Evolutionary conservation across 2,113 vertebrate species (phyloP), one percentile per base, ranked within the genome.

Genomic region (Riparia riparia): DNA sequence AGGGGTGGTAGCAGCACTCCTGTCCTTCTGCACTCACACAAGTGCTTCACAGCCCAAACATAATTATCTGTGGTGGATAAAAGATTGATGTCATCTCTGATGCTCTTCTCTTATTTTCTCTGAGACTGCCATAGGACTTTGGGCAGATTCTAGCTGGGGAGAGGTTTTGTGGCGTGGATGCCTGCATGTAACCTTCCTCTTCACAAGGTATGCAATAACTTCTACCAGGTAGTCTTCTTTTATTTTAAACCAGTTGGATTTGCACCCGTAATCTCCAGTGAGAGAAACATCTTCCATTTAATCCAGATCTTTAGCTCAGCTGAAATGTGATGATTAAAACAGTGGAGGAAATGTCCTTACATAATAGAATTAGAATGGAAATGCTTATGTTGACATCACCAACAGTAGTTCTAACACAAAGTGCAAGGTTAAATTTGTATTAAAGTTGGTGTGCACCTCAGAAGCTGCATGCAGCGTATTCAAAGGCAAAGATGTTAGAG

Each of bases 11-110:
- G 68, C 0, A 3, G 22, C 7, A 5, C 28, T 83, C 24, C 47
- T 29, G 12, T 49, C 18, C 56, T 72, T 61, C 49, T 0, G 0
- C 14, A 25, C 21, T 60, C 25, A 34, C 29, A 14, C 0, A 0
- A 17, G 20, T 5, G 69, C 50, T 45, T 87, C 87, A 56, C 37
- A 66, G 17, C 11, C 17, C 41, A 68, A 49, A 80, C 21, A 10
- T 1, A 12, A 32, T 49, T 26, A 31, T 22, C 29, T 15, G 2
- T 17, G 18, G 8, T 37, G 19, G 15, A 57, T 53, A 54, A 58
- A 69, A 87, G 37, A 72, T 20, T 58, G 51, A 39, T 90, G 66
- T 39, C 4, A 16, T 45, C 32, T 80, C 39, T 77, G n/a, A 60
- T 74, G 41, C 44, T 88, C 58, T 94, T 85, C 45, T 57, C 32